Evolutionary conservation across 2,888 invertebrate genomes (phyloP).

Genomic region (Macrophya alboannulata): DNA sequence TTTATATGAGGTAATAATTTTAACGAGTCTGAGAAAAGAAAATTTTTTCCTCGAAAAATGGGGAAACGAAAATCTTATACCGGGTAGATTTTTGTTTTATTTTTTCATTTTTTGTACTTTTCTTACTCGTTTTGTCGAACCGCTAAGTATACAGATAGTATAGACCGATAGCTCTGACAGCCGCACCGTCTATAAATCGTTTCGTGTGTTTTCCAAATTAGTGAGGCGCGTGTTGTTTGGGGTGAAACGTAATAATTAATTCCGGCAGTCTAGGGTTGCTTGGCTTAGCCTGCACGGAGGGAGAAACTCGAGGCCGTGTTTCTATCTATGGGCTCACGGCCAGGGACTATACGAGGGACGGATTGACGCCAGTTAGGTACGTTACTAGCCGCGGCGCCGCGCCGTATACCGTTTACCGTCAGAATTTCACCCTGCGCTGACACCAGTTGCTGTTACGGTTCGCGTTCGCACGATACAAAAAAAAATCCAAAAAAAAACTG

Average conservation of each 20-base stretch:
- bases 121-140: background rate
- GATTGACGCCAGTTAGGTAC: constrained; percentile 37
- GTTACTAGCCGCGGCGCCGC: background rate
- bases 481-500: too few relatives aligned
- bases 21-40: background rate
- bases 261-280: constrained; percentile 56
- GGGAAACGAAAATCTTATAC: too few relatives aligned
- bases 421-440: constrained; percentile 1
- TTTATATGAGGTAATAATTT: background rate
- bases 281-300: constrained; percentile 25
- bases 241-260: constrained; percentile 65
- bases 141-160: background rate
- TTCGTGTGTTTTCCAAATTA: constrained; percentile 61
- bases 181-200: constrained; percentile 57
- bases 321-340: constrained; percentile 3
- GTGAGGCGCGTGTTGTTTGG: constrained; percentile 58
- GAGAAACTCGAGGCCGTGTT: constrained; percentile 42
- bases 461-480: background rate
- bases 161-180: background rate
- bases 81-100: background rate
- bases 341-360: constrained; percentile 51
- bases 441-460: constrained; percentile 22
- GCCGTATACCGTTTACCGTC: background rate
- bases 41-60: too few relatives aligned
- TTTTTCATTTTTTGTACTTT: background rate